These are phyloP conservation scores for Poeciliopsis infans DNA, from an alignment of 2,797 vertebrate species.

Conservation along the genomic window DNA sequence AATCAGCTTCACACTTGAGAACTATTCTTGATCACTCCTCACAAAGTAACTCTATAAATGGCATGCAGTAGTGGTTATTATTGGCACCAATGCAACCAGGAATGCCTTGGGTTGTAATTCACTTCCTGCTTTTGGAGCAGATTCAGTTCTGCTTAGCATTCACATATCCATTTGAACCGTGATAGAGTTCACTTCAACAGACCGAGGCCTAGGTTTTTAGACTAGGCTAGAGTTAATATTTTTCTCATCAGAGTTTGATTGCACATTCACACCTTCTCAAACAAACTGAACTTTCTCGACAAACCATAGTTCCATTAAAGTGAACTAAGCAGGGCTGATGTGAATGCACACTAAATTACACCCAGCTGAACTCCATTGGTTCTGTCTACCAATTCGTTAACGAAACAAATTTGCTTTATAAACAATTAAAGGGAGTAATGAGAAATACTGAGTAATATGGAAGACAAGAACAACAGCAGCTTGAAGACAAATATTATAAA, in stretches of 20 bases:
- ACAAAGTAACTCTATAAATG: constrained; percentile 30
- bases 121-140: too few species aligned
- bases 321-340: too few species aligned
- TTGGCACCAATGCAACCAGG: constrained; percentile 35
- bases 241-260: too few species aligned
- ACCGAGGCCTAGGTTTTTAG: too few species aligned
- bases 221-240: too few species aligned
- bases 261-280: too few species aligned
- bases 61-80: constrained; percentile 39
- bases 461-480: constrained; percentile 24
- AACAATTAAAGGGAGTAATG: constrained; percentile 33
- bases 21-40: constrained; percentile 22
- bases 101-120: too few species aligned
- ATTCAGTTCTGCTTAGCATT: too few species aligned
- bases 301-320: too few species aligned
- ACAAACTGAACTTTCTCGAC: too few species aligned
- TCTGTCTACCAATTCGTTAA: constrained; percentile 8
- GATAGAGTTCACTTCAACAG: too few species aligned
- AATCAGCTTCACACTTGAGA: constrained; percentile 15
- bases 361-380: not conserved
- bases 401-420: constrained; percentile 26
- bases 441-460: constrained; percentile 40
- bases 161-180: too few species aligned
- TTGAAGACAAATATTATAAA: constrained; percentile 32
- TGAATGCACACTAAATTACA: not conserved